Percentiles rank a stretch among this genome's conserved stretches.
Conservation (phyloP, 2,113 vertebrate species). For the Calidris pygmaea region DNA sequence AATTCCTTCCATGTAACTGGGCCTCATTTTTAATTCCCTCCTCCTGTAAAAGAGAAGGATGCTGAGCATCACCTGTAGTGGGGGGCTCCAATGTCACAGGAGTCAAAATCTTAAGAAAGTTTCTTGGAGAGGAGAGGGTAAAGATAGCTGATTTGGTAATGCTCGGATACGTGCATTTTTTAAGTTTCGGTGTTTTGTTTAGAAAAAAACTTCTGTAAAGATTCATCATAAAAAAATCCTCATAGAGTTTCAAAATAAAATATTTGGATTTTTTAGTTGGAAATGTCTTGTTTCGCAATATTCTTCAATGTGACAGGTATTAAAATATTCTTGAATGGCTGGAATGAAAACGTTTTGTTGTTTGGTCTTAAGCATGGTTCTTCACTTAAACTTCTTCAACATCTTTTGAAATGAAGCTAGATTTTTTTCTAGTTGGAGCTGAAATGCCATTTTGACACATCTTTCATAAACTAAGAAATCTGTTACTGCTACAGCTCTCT, state of each 20-base stretch:
- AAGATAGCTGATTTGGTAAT: neutral
- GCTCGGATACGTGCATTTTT: neutral
- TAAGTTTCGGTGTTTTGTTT: neutral
- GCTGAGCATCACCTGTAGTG: accelerated
- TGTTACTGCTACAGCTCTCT: neutral
- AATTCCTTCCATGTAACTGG: neutral
- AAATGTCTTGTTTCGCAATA: neutral
- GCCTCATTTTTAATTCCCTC: neutral
- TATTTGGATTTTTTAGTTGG: neutral
- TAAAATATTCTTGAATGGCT: neutral
- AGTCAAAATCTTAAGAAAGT: neutral
- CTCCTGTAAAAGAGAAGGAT: neutral
- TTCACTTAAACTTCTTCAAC: neutral
- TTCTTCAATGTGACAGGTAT: neutral
- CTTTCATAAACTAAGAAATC: neutral
- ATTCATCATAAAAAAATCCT: neutral
- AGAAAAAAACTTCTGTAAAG: neutral
- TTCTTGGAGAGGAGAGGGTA: neutral
- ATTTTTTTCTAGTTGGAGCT: neutral
- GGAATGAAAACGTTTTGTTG: neutral
- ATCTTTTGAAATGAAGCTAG: neutral
- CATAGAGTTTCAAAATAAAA: neutral
- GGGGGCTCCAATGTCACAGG: neutral
- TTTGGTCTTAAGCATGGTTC: neutral
- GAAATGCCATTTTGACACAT: neutral